Conservation (phyloP, 2,888 invertebrate species). For the Synanthedon vespiformis region DNA sequence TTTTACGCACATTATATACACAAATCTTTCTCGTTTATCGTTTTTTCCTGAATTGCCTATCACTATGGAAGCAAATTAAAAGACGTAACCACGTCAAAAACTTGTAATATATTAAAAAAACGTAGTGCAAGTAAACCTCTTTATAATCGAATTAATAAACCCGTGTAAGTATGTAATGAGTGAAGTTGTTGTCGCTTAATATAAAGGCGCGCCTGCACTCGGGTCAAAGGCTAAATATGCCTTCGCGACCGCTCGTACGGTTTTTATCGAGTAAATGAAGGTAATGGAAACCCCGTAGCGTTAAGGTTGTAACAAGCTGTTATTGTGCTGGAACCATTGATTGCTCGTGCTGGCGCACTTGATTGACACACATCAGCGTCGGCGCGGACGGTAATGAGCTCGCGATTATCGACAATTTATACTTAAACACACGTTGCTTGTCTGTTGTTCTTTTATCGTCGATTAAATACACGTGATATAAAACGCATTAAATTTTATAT, state of each 20-base stretch:
- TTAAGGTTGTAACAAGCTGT: constrained; percentile 43
- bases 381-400: constrained; percentile 46
- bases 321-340: constrained; percentile 36
- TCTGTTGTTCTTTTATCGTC: neutral
- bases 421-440: neutral
- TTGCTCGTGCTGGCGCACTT: constrained; percentile 23
- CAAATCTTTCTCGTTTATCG: too few relatives aligned
- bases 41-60: too few relatives aligned
- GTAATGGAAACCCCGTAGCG: constrained; percentile 41
- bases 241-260: constrained; percentile 18
- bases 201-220: neutral
- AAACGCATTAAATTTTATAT: too few relatives aligned
- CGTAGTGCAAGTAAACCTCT: neutral
- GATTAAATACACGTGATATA: neutral
- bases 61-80: too few relatives aligned
- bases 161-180: neutral
- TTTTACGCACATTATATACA: too few relatives aligned
- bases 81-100: too few relatives aligned
- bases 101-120: too few relatives aligned
- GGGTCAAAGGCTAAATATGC: constrained; percentile 48
- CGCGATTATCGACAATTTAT: constrained; percentile 27
- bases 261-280: constrained; percentile 51
- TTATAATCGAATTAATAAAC: neutral
- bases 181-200: neutral
- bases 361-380: constrained; percentile 54